Evolutionary conservation across 2,113 vertebrate genomes (phyloP).

Genomic region (Chascanopsetta lugubris): DNA sequence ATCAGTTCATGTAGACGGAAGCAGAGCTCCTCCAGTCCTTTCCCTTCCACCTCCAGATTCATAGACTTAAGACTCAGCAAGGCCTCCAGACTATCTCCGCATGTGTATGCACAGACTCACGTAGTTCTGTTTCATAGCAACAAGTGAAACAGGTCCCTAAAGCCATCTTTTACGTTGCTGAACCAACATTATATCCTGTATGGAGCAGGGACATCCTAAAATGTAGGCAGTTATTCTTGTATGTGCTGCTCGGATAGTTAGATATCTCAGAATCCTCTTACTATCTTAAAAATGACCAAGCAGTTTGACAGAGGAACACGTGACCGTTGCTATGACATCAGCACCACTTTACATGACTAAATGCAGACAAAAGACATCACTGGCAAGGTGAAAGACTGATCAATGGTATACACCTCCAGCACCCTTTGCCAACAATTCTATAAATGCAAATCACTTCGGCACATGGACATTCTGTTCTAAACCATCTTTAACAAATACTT

Average conservation of each 20-base stretch:
- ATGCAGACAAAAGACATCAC: not conserved
- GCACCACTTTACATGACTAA: not conserved
- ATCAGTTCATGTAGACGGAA: constrained; percentile 32
- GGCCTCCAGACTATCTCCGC: constrained; percentile 69
- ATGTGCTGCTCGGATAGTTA: not conserved
- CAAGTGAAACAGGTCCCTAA: constrained; percentile 74
- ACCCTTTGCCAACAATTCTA: not conserved
- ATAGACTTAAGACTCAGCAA: constrained; percentile 73
- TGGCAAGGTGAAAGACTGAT: not conserved
- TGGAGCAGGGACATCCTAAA: constrained; percentile 18
- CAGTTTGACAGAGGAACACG: not conserved
- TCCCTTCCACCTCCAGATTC: constrained; percentile 70
- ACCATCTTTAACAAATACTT: not conserved
- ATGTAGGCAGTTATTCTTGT: not conserved
- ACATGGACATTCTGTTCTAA: not conserved
- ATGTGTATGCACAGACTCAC: constrained; percentile 66
- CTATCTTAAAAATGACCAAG: constrained; percentile 2
- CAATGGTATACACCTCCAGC: not conserved
- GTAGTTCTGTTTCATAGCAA: constrained; percentile 81
- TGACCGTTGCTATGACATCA: not conserved
- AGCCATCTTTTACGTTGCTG: constrained; percentile 53
- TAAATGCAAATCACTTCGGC: not conserved
- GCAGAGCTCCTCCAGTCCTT: constrained; percentile 44
- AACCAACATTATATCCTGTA: constrained; percentile 46
- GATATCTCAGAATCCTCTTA: constrained; percentile 3